A percentile compares a stretch with the other conserved stretches of the same genome.
Conservation (phyloP, 2,797 vertebrate genomes). For the Amblyraja radiata region DNA sequence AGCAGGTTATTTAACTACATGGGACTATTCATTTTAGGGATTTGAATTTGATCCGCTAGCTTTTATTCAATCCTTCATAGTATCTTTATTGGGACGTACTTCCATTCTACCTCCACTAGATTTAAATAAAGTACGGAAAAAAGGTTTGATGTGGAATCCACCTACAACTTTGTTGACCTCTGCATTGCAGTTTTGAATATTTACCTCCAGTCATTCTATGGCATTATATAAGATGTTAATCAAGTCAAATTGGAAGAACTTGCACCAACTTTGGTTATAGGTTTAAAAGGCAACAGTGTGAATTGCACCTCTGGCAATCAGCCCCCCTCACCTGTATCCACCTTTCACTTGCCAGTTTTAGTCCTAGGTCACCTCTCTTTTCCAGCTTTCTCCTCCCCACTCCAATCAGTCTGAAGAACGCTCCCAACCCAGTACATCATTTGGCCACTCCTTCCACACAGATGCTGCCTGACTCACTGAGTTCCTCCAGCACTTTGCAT, state of each 20-base stretch:
- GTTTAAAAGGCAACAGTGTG: not conserved
- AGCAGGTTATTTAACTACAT: not conserved
- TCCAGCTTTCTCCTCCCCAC: too few relatives aligned
- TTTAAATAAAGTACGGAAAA: not conserved
- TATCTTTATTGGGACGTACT: not conserved
- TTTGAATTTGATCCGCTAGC: not conserved
- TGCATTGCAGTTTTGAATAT: not conserved
- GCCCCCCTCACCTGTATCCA: too few relatives aligned
- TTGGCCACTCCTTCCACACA: too few relatives aligned
- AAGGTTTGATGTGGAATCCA: not conserved
- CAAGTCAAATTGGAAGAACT: not conserved
- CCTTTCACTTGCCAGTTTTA: too few relatives aligned
- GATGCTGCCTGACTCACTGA: too few relatives aligned
- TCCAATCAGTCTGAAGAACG: too few relatives aligned
- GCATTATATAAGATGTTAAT: not conserved
- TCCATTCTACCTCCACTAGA: not conserved
- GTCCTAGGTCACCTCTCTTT: too few relatives aligned
- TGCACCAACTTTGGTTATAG: not conserved
- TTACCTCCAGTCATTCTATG: not conserved
- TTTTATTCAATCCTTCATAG: not conserved
- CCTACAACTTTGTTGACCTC: not conserved
- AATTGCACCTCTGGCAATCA: too few relatives aligned
- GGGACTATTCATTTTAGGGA: not conserved
- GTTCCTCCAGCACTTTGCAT: too few relatives aligned
- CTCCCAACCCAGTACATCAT: too few relatives aligned